Base-by-base conservation (phyloP, 2,888 invertebrate genomes). In the Leptopterna dolabrata region DNA sequence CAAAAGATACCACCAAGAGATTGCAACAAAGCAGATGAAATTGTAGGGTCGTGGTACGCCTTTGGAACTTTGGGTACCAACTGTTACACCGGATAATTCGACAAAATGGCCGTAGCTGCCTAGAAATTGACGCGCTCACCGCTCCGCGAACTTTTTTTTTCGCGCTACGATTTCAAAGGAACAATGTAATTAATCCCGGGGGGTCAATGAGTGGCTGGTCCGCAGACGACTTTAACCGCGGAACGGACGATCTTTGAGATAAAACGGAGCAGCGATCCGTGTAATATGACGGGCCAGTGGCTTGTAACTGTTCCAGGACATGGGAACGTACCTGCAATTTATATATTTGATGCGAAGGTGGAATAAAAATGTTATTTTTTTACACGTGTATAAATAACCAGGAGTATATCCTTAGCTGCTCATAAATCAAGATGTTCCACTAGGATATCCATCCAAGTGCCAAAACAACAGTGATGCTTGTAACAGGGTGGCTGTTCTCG, bases 281-380 rank as follows among this genome's bases (percentile, higher is more conserved):
- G 78, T 78, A 45, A 78, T 78, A 45, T 45, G 78, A 78, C 4
- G 24, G 78, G 41, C 78, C 45, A 27, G 78, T 24, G 78, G 78
- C 45, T 78, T 78, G 78, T 78, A 78, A 78, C 78, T 78, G 78
- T 78, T 78, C 78, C 45, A 27, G 19, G 78, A 78, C 78, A 78
- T 45, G 78, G 27, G 43, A 45, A 78, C 45, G 45, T 45, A 45
- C 78, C 45, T 45, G 78, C 45, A 45, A 78, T 78, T 78, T 3
- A 76, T 73, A 43, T 43, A 43, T 43, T 43, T 43, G 43, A n/a
- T n/a, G n/a, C n/a, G n/a, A n/a, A n/a, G n/a, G n/a, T n/a, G n/a
- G n/a, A n/a, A n/a, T n/a, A n/a, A n/a, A n/a, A n/a, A n/a, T n/a
- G n/a, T n/a, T n/a, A n/a, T n/a, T n/a, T n/a, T n/a, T n/a, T n/a